Evolutionary conservation across 2,888 invertebrate species (phyloP), one percentile per base, ranked within the genome.

Genomic region (Macrophya annulata): DNA sequence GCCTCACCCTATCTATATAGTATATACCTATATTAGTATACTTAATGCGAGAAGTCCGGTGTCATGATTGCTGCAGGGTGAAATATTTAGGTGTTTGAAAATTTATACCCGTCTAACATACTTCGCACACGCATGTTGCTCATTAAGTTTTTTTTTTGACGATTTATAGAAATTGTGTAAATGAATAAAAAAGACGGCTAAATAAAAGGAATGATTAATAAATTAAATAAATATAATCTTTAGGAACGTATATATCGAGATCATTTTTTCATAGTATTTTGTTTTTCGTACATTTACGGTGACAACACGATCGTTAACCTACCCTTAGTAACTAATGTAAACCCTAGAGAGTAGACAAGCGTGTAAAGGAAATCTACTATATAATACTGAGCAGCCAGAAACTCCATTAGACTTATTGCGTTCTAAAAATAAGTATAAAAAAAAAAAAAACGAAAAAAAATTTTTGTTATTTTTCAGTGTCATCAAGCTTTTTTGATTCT

Each of bases 351-450:
- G 59, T 62, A 55, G 55, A 12, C 37, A 48, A 79, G 79, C 79
- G 55, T 79, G 79, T 79, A 59, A 48, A 15, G 51, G 55, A 6
- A 55, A 59, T 59, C 31, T 43, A 62, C 40, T 62, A 40, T 68
- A 37, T 37, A 68, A 37, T 5, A 17, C 25, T 55, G 43, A 45
- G 43, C 31, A 77, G 77, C 51, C 31, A 5, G 48, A 55, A 62
- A 81, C 81, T 81, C 81, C 81, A 81, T 81, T 81, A 81, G 62
- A 81, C 40, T 81, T 62, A 81, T 81, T 81, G 62, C 81, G 21
- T 81, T 62, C 43, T 62, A 62, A 12, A 81, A 81, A 81, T 81
- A 81, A 81, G 17, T 40, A 12, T 81, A n/a, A 40, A 81, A 31
- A 81, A 21, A 37, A 31, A 31, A 31, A 31, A 31, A 81, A 21